These are phyloP conservation scores for Salarias fasciatus DNA, from an alignment of 2,797 vertebrate species.

Conservation along the genomic window DNA sequence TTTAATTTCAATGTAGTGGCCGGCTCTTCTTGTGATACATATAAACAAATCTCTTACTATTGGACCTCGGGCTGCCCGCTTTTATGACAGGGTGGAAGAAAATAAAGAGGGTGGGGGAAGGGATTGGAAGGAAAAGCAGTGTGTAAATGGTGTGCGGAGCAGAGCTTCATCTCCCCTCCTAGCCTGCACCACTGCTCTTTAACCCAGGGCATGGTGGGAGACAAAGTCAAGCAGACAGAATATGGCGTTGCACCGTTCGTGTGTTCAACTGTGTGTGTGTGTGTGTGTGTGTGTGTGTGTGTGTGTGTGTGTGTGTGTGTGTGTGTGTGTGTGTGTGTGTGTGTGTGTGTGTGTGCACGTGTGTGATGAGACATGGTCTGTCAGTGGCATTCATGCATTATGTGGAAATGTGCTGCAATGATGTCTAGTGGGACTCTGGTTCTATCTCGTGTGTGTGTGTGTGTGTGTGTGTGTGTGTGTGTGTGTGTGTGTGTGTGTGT, in stretches of 20 bases:
- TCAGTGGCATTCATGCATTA: constrained; percentile 62
- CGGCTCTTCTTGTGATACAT: background rate
- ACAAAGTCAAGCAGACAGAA: constrained; percentile 73
- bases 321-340: constrained; percentile 14
- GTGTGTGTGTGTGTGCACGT: constrained; percentile 9
- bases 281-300: constrained; percentile 12
- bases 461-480: background rate
- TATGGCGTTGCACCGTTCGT: constrained; percentile 3
- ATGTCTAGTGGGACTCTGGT: constrained; percentile 56
- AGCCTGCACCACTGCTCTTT: constrained; percentile 53
- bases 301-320: constrained; percentile 27
- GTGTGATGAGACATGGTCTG: constrained; percentile 38
- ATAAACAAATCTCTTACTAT: constrained; percentile 13
- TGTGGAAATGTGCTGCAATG: constrained; percentile 59
- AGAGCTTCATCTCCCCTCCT: constrained; percentile 45
- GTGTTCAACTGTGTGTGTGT: constrained; percentile 18
- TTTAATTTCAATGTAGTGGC: too few relatives aligned
- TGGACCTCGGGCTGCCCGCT: constrained; percentile 28
- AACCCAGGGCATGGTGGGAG: constrained; percentile 73
- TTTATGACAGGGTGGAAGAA: constrained; percentile 25
- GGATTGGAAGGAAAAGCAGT: background rate
- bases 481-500: constrained; percentile 9
- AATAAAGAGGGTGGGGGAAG: constrained; percentile 1
- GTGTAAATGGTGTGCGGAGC: constrained; percentile 41
- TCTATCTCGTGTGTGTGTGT: constrained; percentile 4